Evolutionary conservation across 2,888 invertebrate species (phyloP), one percentile per base, ranked within the genome.

Genomic region (Agrilus mali): DNA sequence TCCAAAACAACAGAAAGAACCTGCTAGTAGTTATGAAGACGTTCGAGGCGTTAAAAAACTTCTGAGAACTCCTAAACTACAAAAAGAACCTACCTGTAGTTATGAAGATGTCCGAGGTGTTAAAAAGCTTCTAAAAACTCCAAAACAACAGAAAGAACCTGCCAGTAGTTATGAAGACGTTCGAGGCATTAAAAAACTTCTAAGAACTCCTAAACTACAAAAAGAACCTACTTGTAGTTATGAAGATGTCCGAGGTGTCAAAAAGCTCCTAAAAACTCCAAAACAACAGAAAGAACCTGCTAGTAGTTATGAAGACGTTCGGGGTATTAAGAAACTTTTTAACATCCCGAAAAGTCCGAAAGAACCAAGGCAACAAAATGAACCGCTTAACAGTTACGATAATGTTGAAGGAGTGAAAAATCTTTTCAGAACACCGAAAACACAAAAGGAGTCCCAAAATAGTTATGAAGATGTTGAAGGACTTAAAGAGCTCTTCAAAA

Each of bases 391-490:
- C 47, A 64, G 66, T 46, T 51, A 65, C 17, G 53, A 55, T 13
- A 59, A 69, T 36, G 64, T 70, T 0, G 61, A 63, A 1, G 69
- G 70, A 2, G 66, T 69, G 0, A 68, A 65, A 57, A 50, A 45
- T 33, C 40, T 64, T 2, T 59, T 64, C 40, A 50, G 46, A 8
- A 53, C 50, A 12, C 53, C 52, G 2, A 44, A 36, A 36, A 50
- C 33, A 6, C 47, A 57, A 1, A 60, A 53, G 34, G 61, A 65
- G 2, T 68, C 69, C 0, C 58, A 50, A 34, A 69, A 70, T 47
- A 60, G 63, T 40, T 50, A 67, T 16, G 60, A 59, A 14, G 60
- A 67, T 42, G 60, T 68, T 7, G 42, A 37, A 2, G 61, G 67
- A 39, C 59, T 70, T 1, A 69, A 51, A 41, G 40, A 42, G 37